phyloP scores from a whole-genome alignment of 2,888 invertebrate genomes.

The Parnassius glacialis region DNA sequence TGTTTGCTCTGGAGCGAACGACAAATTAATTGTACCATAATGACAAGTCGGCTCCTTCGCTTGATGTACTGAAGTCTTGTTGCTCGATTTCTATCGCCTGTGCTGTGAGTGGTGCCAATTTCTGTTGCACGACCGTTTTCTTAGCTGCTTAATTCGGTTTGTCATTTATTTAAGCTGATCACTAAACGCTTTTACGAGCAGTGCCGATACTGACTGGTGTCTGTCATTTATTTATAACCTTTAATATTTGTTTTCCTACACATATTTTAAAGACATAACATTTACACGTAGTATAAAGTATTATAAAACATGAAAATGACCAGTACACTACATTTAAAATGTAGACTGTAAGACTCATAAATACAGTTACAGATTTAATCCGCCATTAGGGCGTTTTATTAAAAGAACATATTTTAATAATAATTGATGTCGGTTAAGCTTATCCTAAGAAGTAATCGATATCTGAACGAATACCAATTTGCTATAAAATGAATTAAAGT shows the following conservation, averaged over 20 bases:
- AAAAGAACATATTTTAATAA: slow-evolving; percentile 7
- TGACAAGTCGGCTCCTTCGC: slow-evolving; percentile 54
- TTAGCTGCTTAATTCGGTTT: slow-evolving; percentile 12
- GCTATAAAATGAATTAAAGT: slow-evolving; percentile 15
- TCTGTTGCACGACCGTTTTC: slow-evolving; percentile 18
- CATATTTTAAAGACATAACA: too few relatives aligned
- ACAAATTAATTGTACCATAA: slow-evolving; percentile 68
- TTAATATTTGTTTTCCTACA: too few relatives aligned
- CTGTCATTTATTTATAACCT: too few relatives aligned
- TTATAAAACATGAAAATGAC: too few relatives aligned
- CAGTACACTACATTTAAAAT: too few relatives aligned
- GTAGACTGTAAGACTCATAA: too few relatives aligned
- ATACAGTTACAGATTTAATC: background rate
- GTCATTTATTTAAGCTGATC: slow-evolving; percentile 20
- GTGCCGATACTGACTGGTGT: background rate
- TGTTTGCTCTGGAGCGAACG: slow-evolving; percentile 53
- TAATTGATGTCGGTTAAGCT: slow-evolving; percentile 18
- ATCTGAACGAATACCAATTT: slow-evolving; percentile 8
- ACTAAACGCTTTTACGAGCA: slow-evolving; percentile 7
- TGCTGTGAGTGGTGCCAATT: slow-evolving; percentile 23
- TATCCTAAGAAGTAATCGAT: slow-evolving; percentile 14
- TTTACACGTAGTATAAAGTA: too few relatives aligned
- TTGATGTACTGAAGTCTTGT: slow-evolving; percentile 38
- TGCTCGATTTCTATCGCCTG: slow-evolving; percentile 43
- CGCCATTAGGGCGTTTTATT: slow-evolving; percentile 8